These are phyloP conservation scores for Sicus ferrugineus DNA, from an alignment of 2,888 invertebrate species.

Conservation along the genomic window DNA sequence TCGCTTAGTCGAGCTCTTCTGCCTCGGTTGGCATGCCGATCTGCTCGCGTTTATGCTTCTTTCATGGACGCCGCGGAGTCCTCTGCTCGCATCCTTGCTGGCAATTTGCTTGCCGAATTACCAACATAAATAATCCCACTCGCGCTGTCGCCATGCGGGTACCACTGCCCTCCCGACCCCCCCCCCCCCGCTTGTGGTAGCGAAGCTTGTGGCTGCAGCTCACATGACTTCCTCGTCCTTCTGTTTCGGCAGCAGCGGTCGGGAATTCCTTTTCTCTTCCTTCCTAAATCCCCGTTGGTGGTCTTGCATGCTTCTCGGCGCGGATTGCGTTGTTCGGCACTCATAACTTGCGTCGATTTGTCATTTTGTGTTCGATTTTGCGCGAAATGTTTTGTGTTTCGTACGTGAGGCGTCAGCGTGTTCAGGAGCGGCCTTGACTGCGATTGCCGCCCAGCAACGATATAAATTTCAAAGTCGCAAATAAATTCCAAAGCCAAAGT, in stretches of 20 bases:
- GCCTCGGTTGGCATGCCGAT: neutral
- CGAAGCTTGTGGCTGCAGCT: neutral
- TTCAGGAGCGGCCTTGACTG: no score
- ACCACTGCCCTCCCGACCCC: neutral
- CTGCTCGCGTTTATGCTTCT: constrained; percentile 12
- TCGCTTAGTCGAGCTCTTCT: neutral
- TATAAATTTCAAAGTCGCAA: no score
- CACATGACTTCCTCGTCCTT: neutral
- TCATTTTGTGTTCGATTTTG: neutral
- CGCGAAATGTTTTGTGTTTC: neutral
- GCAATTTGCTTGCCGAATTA: constrained; percentile 19
- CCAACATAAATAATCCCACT: neutral
- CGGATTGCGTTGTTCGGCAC: neutral
- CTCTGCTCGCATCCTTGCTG: neutral
- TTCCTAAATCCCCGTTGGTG: neutral
- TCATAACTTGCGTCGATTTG: constrained; percentile 1
- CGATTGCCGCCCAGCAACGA: no score
- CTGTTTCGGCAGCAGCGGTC: neutral
- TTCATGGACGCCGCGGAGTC: neutral
- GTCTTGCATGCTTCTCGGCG: neutral
- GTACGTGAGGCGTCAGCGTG: neutral
- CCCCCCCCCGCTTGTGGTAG: neutral
- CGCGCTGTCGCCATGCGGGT: neutral
- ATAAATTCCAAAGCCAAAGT: no score
- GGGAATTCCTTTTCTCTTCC: neutral